A percentile compares a stretch with the other conserved stretches of the same genome.
These are phyloP conservation scores for Hololepta plana DNA, from an alignment of 2,888 invertebrate genomes.

Conservation along the genomic window DNA sequence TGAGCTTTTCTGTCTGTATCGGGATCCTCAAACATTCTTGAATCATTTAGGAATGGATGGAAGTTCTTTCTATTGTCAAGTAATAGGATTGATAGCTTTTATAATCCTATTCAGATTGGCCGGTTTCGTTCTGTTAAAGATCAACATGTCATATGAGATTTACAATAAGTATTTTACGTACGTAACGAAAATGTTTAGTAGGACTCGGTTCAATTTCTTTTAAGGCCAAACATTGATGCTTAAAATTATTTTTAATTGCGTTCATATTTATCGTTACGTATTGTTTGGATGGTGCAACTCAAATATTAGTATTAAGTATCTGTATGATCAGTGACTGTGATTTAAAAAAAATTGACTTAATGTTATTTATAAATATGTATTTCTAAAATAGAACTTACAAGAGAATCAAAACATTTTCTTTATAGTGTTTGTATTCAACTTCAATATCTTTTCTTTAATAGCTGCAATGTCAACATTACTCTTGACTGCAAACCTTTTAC, in stretches of 20 bases:
- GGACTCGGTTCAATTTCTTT: no score
- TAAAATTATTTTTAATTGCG: neutral
- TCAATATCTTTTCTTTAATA: slow-evolving; percentile 64
- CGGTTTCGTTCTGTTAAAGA: slow-evolving; percentile 9
- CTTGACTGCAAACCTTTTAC: no score
- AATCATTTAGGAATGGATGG: slow-evolving; percentile 9
- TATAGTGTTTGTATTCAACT: slow-evolving; percentile 45
- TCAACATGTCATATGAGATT: slow-evolving; percentile 9
- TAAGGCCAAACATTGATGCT: no score
- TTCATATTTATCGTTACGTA: no score
- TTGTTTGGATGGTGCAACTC: no score
- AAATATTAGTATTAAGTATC: no score
- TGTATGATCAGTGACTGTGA: no score
- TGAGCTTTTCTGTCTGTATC: slow-evolving; percentile 9
- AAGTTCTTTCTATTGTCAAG: slow-evolving; percentile 3
- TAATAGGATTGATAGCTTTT: slow-evolving; percentile 7
- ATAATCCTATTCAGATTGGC: slow-evolving; percentile 6
- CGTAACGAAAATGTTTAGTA: no score
- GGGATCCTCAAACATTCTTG: slow-evolving; percentile 9
- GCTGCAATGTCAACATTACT: slow-evolving; percentile 42
- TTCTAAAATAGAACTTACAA: slow-evolving; percentile 2
- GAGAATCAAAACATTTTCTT: slow-evolving; percentile 20
- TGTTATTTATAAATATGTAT: slow-evolving; percentile 1
- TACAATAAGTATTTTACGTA: slow-evolving; percentile 5
- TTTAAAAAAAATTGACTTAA: slow-evolving; percentile 1